Evolutionary conservation across 2,113 vertebrate genomes (phyloP).

Genomic region (Erythrolamprus reginae): DNA sequence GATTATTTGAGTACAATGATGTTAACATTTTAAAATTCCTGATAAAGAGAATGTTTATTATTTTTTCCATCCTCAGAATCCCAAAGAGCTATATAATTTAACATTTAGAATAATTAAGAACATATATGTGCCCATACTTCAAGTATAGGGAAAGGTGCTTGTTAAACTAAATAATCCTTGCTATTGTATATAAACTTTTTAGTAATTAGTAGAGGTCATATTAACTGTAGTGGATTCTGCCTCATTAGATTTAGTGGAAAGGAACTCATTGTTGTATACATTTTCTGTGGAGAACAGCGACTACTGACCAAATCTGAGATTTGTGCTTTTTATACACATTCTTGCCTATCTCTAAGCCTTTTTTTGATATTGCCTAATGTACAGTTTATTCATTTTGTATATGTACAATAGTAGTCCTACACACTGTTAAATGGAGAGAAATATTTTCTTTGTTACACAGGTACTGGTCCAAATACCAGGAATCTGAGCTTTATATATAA

Average conservation of each 20-base stretch:
- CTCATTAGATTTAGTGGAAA: slow-evolving; percentile 50
- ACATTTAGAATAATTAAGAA: slow-evolving; percentile 51
- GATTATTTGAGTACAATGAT: slow-evolving; percentile 80
- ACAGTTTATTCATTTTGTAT: neutral
- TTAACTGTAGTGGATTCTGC: slow-evolving; percentile 48
- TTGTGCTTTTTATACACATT: slow-evolving; percentile 39
- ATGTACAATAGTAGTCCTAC: slow-evolving; percentile 53
- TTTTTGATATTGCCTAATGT: slow-evolving; percentile 44
- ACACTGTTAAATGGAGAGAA: slow-evolving; percentile 68
- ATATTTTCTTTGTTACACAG: slow-evolving; percentile 50
- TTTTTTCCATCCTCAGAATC: slow-evolving; percentile 54
- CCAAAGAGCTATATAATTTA: slow-evolving; percentile 56
- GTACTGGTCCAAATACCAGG: slow-evolving; percentile 54
- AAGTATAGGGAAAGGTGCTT: slow-evolving; percentile 54
- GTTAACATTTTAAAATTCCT: slow-evolving; percentile 43
- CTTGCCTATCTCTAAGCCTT: slow-evolving; percentile 48
- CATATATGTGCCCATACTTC: slow-evolving; percentile 52
- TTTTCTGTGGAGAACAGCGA: slow-evolving; percentile 66
- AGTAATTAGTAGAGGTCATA: slow-evolving; percentile 45
- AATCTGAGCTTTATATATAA: slow-evolving; percentile 56
- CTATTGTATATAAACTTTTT: slow-evolving; percentile 40
- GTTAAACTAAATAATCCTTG: slow-evolving; percentile 23
- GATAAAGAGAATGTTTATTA: slow-evolving; percentile 46
- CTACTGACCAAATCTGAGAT: slow-evolving; percentile 68
- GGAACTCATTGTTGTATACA: slow-evolving; percentile 35